phyloP scores from a whole-genome alignment of 2,797 vertebrate genomes.

The Arremon brunneinucha region DNA sequence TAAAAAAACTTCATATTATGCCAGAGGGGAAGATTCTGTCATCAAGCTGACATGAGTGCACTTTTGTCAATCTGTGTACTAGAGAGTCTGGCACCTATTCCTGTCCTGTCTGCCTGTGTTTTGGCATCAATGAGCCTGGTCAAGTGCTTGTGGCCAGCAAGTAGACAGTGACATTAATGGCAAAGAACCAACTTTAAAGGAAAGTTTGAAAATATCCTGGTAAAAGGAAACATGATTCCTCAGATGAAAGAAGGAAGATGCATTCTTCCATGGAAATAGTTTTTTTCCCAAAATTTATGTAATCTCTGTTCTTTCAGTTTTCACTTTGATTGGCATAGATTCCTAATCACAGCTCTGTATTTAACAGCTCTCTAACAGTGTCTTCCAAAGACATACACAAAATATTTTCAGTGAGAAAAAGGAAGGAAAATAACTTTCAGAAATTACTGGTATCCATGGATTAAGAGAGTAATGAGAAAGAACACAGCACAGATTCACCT shows the following conservation, averaged over 20 bases:
- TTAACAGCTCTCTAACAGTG: not conserved
- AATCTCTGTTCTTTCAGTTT: not conserved
- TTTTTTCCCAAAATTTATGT: not conserved
- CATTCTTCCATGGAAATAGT: not conserved
- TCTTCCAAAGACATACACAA: not conserved
- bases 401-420: not conserved
- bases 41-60: not conserved
- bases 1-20: not conserved
- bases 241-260: not conserved
- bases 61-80: not conserved
- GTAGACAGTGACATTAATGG: not conserved
- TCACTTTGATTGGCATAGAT: not conserved
- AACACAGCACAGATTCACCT: accelerated
- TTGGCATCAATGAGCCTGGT: not conserved
- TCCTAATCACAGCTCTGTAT: not conserved
- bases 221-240: not conserved
- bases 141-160: not conserved
- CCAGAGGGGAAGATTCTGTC: not conserved
- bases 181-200: not conserved
- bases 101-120: not conserved
- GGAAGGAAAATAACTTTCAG: not conserved
- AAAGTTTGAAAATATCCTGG: not conserved
- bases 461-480: not conserved
- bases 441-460: not conserved
- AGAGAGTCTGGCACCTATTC: not conserved